These are phyloP conservation scores for Pitta sordida DNA, from an alignment of 2,113 vertebrate genomes.

Conservation along the genomic window DNA sequence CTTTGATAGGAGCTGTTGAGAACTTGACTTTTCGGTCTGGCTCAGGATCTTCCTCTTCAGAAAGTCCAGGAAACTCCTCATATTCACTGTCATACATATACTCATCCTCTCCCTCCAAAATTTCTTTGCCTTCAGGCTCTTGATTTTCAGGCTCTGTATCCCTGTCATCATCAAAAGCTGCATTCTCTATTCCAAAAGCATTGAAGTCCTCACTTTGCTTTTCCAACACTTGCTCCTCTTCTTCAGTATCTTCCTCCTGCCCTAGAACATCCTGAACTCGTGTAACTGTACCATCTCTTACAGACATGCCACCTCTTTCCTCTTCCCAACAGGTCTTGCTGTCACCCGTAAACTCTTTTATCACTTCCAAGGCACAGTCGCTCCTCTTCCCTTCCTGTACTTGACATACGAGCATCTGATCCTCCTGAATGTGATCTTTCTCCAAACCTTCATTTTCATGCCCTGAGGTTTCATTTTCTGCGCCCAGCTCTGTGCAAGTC, in stretches of 20 bases:
- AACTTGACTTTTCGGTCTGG: conserved; percentile 82
- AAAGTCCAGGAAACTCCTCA: conserved; percentile 82
- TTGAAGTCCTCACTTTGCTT: conserved; percentile 54
- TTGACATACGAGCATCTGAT: background rate
- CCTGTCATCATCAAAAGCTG: conserved; percentile 86
- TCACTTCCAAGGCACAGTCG: background rate
- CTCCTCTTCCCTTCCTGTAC: background rate
- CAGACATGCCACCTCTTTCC: background rate
- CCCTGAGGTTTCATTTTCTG: conserved; percentile 82
- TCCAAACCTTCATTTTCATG: conserved; percentile 69
- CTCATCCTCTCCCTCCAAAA: conserved; percentile 67
- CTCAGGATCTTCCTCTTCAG: conserved; percentile 84
- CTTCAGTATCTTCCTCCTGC: conserved; percentile 33
- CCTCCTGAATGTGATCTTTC: conserved; percentile 49
- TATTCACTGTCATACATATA: conserved; percentile 75
- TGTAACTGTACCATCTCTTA: background rate
- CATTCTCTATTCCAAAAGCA: conserved; percentile 87
- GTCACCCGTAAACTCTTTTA: background rate
- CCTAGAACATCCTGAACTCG: background rate
- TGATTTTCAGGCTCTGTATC: conserved; percentile 72
- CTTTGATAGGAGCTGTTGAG: conserved; percentile 87
- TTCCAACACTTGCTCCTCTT: conserved; percentile 54
- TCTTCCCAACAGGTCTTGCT: background rate
- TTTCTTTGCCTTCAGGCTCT: conserved; percentile 45
- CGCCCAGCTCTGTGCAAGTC: conserved; percentile 76